Evolutionary conservation across 2,797 vertebrate genomes (phyloP).

Genomic region (Spinus pinus): DNA sequence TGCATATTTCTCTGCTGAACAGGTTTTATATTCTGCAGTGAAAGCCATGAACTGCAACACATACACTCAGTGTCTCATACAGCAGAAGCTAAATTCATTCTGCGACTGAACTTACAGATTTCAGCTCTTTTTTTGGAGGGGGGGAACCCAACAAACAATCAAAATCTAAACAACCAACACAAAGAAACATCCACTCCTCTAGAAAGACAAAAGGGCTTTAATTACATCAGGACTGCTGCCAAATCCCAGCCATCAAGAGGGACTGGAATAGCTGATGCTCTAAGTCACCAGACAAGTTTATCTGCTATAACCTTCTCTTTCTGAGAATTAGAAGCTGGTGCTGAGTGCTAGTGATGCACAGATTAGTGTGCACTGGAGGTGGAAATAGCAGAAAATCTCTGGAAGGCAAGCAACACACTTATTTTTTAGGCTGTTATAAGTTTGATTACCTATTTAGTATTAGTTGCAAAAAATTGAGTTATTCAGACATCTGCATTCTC

Average conservation of each 20-base stretch:
- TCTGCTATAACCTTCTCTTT: background rate
- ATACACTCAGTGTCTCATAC: background rate
- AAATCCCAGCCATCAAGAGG: background rate
- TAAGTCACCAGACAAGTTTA: background rate
- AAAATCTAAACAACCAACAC: background rate
- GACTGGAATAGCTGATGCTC: background rate
- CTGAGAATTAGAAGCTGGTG: background rate
- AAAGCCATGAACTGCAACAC: background rate
- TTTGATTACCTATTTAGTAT: background rate
- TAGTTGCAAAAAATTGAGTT: background rate
- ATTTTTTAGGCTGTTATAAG: background rate
- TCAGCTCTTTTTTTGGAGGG: background rate
- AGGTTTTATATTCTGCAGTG: background rate
- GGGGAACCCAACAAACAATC: background rate
- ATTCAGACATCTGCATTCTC: background rate
- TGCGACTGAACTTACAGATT: background rate
- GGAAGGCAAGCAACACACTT: background rate
- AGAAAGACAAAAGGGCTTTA: background rate
- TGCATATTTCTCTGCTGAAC: background rate
- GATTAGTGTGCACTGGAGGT: background rate
- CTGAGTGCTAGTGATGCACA: background rate
- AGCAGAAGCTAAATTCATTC: background rate
- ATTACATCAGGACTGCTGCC: background rate
- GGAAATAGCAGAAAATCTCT: background rate
- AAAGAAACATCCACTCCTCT: background rate